These are phyloP conservation scores for Melieria omissa DNA, from an alignment of 2,888 invertebrate species.

Conservation along the genomic window DNA sequence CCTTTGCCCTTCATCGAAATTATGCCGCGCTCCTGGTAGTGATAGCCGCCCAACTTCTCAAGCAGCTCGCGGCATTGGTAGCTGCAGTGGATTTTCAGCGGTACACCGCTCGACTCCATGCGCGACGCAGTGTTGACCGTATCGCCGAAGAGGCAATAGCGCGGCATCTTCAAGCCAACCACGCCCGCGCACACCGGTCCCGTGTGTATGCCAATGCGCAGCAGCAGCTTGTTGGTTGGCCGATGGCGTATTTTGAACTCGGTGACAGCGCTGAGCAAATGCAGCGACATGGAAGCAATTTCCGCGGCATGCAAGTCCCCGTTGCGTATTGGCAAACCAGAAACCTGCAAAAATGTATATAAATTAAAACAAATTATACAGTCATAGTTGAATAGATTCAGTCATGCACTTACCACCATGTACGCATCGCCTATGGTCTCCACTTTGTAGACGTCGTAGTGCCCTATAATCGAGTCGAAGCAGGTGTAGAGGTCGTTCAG, in stretches of 20 bases:
- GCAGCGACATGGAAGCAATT: conserved; percentile 92
- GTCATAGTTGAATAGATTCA: background rate
- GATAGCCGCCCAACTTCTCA: conserved; percentile 80
- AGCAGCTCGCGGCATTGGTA: conserved; percentile 76
- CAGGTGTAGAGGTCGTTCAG: conserved; percentile 94
- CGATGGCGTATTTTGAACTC: conserved; percentile 90
- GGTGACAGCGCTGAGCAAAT: conserved; percentile 83
- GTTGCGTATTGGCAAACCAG: conserved; percentile 89
- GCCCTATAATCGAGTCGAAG: conserved; percentile 93
- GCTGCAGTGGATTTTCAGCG: conserved; percentile 86
- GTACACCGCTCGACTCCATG: conserved; percentile 87
- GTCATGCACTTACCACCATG: conserved; percentile 77
- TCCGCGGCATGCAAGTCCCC: conserved; percentile 92
- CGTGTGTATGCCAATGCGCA: conserved; percentile 92
- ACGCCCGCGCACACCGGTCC: conserved; percentile 94
- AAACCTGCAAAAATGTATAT: conserved; percentile 70
- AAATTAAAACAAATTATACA: background rate
- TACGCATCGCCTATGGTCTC: conserved; percentile 93
- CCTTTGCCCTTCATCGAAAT: conserved; percentile 87
- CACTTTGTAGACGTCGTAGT: conserved; percentile 94
- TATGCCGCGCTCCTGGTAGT: conserved; percentile 77
- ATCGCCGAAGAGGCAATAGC: conserved; percentile 92
- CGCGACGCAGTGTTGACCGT: conserved; percentile 92
- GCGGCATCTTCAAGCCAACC: conserved; percentile 92
- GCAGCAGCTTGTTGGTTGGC: conserved; percentile 83